A percentile compares a stretch with the other conserved stretches of the same genome.
Evolutionary conservation across 2,888 invertebrate species (phyloP).

Genomic region (Oxystoma pomonae): DNA sequence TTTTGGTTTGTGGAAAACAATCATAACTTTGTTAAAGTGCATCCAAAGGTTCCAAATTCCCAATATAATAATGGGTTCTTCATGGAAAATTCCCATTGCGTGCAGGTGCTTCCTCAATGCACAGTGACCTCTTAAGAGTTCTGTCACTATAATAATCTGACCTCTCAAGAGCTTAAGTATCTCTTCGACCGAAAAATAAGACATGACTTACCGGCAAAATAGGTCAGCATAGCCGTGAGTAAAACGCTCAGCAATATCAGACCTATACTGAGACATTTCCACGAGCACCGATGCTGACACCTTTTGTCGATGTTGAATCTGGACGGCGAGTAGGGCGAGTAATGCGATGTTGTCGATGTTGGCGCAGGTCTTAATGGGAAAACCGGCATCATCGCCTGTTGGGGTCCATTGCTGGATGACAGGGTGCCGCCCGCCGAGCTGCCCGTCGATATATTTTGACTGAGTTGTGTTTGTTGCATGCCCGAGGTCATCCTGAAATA

Average conservation of each 20-base stretch:
- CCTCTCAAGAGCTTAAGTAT: too few relatives aligned
- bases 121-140: too few relatives aligned
- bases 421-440: slow-evolving; percentile 60
- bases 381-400: slow-evolving; percentile 80
- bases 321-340: slow-evolving; percentile 87
- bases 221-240: slow-evolving; percentile 88
- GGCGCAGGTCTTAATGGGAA: slow-evolving; percentile 68
- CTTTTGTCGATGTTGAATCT: slow-evolving; percentile 93
- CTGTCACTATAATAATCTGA: too few relatives aligned
- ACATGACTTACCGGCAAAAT: slow-evolving; percentile 80
- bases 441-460: slow-evolving; percentile 57
- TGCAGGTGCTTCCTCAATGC: too few relatives aligned
- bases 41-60: too few relatives aligned
- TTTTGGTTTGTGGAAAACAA: too few relatives aligned
- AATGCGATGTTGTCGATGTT: slow-evolving; percentile 64
- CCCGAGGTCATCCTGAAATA: slow-evolving; percentile 51
- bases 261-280: slow-evolving; percentile 94
- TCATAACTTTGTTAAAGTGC: too few relatives aligned
- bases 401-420: slow-evolving; percentile 57
- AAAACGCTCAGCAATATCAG: slow-evolving; percentile 88
- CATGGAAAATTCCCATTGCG: too few relatives aligned
- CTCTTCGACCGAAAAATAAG: too few relatives aligned
- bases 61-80: too few relatives aligned
- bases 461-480: slow-evolving; percentile 53
- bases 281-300: slow-evolving; percentile 90